Base-by-base conservation (phyloP, 53 echinoderm and acorn worm genomes). In the Paelopatides confundens region DNA sequence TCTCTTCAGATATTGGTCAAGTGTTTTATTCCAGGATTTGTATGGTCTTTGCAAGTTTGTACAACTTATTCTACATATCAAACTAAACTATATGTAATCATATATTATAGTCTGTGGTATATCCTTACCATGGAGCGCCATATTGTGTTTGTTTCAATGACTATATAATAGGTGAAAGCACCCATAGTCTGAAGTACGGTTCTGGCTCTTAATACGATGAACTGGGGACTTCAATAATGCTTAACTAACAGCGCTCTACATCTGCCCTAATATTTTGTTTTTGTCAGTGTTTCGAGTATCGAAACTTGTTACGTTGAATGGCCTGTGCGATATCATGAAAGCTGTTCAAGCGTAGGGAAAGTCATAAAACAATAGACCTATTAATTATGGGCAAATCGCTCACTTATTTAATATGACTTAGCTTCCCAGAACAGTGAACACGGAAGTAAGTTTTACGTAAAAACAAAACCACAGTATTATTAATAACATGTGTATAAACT, bases 331-430 rank as follows among this genome's bases (percentile, higher is more conserved):
- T 39, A 13, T 46, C 39, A 24, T 39, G 40, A 37, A 74, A 74
- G 74, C 74, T 74, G 74, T 39, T 74, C 40, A 46, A 46, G 74
- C 74, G 74, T 9, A 39, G 40, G 40, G 40, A 74, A 74, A 74
- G 74, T 74, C 21, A 74, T 74, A 26, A 74, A 74, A 74, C 74
- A 74, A 74, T 74, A 74, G 74, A 18, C 27, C 46, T 37, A 46
- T 27, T 74, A 74, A 74, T 74, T 74, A 74, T 46, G 28, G 26
- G 40, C 39, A 74, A 74, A 74, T 74, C 46, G 74, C 37, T 74
- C 40, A 74, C 74, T 74, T 74, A 74, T 74, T 74, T 74, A 39
- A 74, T 28, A 27, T n/a, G 74, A 46, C 46, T 74, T 39, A 40
- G 0, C 68, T 68, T 68, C 68, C 68, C 5, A 68, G 40, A 74